Evolutionary conservation across 2,888 invertebrate species (phyloP).

Genomic region (Stegophylla sp.): DNA sequence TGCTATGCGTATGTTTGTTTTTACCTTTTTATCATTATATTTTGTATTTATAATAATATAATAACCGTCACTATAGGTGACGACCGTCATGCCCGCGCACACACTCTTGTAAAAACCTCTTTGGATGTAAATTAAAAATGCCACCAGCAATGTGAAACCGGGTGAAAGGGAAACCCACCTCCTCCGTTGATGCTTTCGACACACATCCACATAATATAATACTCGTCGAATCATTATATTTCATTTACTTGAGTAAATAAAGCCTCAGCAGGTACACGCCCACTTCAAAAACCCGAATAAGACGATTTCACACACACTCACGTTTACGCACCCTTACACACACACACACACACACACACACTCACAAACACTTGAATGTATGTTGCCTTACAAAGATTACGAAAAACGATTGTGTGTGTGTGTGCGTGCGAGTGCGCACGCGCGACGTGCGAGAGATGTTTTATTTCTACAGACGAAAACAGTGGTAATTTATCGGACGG

Average conservation of each 20-base stretch:
- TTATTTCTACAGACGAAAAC: background rate
- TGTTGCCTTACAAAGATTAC: background rate
- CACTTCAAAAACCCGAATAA: constrained; percentile 3
- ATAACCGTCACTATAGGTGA: background rate
- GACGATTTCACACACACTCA: background rate
- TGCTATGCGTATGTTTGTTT: constrained; percentile 14
- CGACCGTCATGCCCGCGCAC: background rate
- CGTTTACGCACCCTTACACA: background rate
- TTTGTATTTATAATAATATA: constrained; percentile 14
- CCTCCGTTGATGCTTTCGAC: background rate
- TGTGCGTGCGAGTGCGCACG: background rate
- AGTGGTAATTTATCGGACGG: constrained; percentile 26
- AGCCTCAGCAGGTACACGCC: constrained; percentile 48
- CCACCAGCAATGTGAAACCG: constrained; percentile 30
- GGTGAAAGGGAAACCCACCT: background rate
- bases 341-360: background rate
- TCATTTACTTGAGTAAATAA: constrained; percentile 48
- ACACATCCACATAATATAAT: background rate
- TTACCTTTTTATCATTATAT: constrained; percentile 34
- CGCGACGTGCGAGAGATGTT: background rate
- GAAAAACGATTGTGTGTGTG: background rate
- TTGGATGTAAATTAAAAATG: constrained; percentile 51
- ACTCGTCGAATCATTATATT: constrained; percentile 37
- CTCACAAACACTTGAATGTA: background rate
- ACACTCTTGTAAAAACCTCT: constrained; percentile 29